Conservation (phyloP, 2,888 invertebrate genomes). For the Sarcophaga caerulescens region DNA sequence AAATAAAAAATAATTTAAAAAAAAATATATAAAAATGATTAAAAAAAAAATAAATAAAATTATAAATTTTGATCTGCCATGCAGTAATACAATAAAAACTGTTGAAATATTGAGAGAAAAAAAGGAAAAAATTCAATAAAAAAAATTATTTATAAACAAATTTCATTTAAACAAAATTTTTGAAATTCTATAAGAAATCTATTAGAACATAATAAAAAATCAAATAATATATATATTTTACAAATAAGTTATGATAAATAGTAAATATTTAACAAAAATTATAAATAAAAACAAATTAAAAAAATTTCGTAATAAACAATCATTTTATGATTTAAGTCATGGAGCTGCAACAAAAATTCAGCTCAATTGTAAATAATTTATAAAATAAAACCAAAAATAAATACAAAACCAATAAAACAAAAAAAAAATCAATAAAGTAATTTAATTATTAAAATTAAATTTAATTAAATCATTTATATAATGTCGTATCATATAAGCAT, state of each 20-base stretch:
- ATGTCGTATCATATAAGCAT: no score
- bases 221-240: neutral
- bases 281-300: constrained; percentile 26
- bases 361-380: neutral
- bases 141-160: neutral
- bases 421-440: neutral
- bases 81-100: constrained; percentile 34
- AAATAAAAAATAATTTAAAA: no score
- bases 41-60: neutral
- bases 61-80: constrained; percentile 33
- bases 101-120: constrained; percentile 1
- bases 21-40: neutral
- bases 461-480: no score
- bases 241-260: neutral
- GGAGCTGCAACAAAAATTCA: neutral
- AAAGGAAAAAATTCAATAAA: neutral
- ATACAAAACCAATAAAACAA: neutral
- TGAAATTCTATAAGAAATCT: neutral
- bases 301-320: constrained; percentile 51
- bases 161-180: constrained; percentile 2
- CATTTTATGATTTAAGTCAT: constrained; percentile 52
- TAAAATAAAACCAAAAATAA: neutral
- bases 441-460: neutral
- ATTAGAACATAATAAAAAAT: neutral
- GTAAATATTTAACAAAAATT: neutral